Conservation (phyloP, 2,113 vertebrate genomes). For the Scophthalmus maximus region DNA sequence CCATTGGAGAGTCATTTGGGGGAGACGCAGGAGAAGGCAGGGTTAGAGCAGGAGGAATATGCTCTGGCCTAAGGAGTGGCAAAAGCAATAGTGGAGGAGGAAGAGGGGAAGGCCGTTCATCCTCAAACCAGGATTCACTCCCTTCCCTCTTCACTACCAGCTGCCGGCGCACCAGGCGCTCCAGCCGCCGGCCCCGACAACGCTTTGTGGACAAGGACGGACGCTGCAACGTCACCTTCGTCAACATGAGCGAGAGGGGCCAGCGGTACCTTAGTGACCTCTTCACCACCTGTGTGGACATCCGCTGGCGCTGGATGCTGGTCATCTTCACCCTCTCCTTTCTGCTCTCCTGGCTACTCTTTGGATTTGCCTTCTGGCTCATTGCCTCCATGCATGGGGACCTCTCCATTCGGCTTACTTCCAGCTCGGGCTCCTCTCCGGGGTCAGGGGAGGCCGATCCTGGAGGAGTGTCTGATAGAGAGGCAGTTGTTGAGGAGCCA, state of each 20-base stretch:
- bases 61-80: constrained; percentile 56
- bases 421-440: constrained; percentile 63
- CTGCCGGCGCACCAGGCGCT: constrained; percentile 53
- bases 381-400: constrained; percentile 90
- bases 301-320: constrained; percentile 95
- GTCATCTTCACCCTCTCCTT: constrained; percentile 93
- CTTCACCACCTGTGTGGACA: constrained; percentile 94
- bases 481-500: constrained; percentile 71
- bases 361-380: constrained; percentile 92
- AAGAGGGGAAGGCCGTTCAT: constrained; percentile 61
- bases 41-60: constrained; percentile 59
- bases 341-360: constrained; percentile 92
- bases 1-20: constrained; percentile 53
- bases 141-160: constrained; percentile 67
- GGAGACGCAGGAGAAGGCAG: constrained; percentile 67
- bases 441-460: constrained; percentile 56
- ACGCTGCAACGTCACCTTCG: constrained; percentile 91
- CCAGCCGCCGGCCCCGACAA: constrained; percentile 77
- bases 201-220: constrained; percentile 94
- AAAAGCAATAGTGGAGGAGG: constrained; percentile 63
- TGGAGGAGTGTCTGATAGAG: constrained; percentile 63
- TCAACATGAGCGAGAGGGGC: constrained; percentile 91
- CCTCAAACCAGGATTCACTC: constrained; percentile 53
- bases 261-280: constrained; percentile 92
- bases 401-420: constrained; percentile 74